Conservation (phyloP, 2,888 invertebrate genomes). For the Andrena bicolor region DNA sequence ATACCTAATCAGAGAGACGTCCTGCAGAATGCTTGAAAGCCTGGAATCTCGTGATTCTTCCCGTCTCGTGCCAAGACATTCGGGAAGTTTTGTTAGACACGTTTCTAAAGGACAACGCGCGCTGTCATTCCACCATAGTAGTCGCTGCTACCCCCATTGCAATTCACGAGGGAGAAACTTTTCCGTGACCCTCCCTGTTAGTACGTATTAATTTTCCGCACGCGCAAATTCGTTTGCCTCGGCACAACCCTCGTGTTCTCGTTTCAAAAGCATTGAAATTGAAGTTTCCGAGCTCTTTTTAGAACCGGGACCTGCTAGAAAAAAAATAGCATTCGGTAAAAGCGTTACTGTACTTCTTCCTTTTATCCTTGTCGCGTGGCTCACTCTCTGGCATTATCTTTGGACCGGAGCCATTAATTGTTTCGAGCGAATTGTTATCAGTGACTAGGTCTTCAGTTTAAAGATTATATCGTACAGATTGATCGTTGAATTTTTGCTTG, state of each 20-base stretch:
- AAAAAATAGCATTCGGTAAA: too few species aligned
- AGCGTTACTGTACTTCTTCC: too few species aligned
- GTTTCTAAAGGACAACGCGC: conserved; percentile 47
- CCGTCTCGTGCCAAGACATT: conserved; percentile 45
- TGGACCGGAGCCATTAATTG: too few species aligned
- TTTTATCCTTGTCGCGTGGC: too few species aligned
- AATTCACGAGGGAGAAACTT: conserved; percentile 12
- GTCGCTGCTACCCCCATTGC: conserved; percentile 12
- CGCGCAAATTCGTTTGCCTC: conserved; percentile 3
- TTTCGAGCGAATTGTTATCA: too few species aligned
- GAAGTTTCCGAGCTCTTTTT: neutral
- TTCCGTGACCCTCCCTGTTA: neutral
- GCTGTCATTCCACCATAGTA: conserved; percentile 29
- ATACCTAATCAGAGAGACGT: conserved; percentile 66
- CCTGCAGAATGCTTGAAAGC: conserved; percentile 52
- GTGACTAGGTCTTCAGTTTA: too few species aligned
- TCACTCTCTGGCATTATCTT: too few species aligned
- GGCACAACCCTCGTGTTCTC: neutral
- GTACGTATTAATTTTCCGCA: conserved; percentile 34
- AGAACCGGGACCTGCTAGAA: too few species aligned
- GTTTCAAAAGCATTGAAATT: neutral
- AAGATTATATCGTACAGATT: too few species aligned
- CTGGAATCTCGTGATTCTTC: conserved; percentile 48
- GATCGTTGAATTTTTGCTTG: too few species aligned
- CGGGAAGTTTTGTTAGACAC: conserved; percentile 42